Base-by-base conservation (phyloP, 2,113 vertebrate genomes). In the Haemorhous mexicanus region DNA sequence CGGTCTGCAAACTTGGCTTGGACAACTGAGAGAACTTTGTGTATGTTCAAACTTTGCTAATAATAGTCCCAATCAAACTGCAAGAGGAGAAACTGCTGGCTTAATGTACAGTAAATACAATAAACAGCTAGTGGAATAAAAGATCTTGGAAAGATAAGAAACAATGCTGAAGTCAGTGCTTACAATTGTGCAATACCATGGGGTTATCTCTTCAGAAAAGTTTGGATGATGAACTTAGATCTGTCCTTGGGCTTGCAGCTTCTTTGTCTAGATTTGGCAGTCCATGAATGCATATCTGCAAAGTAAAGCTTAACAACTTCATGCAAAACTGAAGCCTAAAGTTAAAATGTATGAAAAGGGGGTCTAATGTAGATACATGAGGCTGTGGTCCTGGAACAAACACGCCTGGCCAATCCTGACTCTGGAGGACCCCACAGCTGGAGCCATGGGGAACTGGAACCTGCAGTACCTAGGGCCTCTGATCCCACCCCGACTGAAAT, bases 391-490 rank as follows among this genome's bases (percentile, higher is more conserved):
- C 52, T 72, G 69, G 53, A 76, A 56, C n/a, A 56, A 41, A 15
- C 9, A 20, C 13, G 37, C 56, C 52, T 58, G n/a, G 37, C 46
- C 72, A 43, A 0, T 16, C 10, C 37, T 14, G 11, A 14, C 16
- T 27, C 49, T 49, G 32, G 27, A 37, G 52, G 27, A 75, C 19
- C 10, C 22, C 5, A 4, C 16, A 77, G 35, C 49, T 72, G 3
- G 11, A 22, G 5, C 39, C 33, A 7, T 0, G 5, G 15, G 10
- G 32, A 64, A 27, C 41, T 55, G 73, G 10, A 74, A 22, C 44
- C 52, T 76, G 0, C 0, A 6, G 26, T 33, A 53, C 0, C 0
- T 1, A 4, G 10, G 20, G 27, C 9, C 23, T 82, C 47, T 59
- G 39, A 33, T 26, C 16, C 15, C 33, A 6, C 2, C 32, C 18